Percentiles rank a stretch among this genome's conserved stretches.
These are phyloP conservation scores for Periphyllus acericola DNA, from an alignment of 2,888 invertebrate species.

Conservation along the genomic window DNA sequence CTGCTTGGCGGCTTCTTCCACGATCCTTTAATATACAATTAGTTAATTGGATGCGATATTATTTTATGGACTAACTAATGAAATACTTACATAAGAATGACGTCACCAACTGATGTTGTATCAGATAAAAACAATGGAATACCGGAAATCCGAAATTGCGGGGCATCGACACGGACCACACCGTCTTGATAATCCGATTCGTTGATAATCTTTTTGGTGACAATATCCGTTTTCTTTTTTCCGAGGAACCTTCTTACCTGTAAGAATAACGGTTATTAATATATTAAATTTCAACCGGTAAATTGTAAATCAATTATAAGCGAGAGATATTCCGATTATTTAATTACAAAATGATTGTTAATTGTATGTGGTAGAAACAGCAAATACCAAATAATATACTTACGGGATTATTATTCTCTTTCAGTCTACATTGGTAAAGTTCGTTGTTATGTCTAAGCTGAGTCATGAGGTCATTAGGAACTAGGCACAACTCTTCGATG, in stretches of 20 bases:
- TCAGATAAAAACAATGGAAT: conserved; percentile 68
- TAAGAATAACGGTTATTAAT: not conserved
- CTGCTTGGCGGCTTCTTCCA: conserved; percentile 57
- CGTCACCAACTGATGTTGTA: conserved; percentile 69
- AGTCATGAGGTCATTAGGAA: conserved; percentile 77
- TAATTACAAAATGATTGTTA: not conserved
- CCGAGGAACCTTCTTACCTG: conserved; percentile 66
- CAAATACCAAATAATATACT: conserved; percentile 45
- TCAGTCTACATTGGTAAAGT: conserved; percentile 68
- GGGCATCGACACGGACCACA: conserved; percentile 67
- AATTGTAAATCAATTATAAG: not conserved
- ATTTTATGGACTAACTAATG: not conserved
- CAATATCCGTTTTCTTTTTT: conserved; percentile 64
- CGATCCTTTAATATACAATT: conserved; percentile 37
- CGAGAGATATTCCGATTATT: not conserved
- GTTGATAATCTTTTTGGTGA: conserved; percentile 66
- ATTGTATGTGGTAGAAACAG: not conserved
- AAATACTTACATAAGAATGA: conserved; percentile 68
- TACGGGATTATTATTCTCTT: conserved; percentile 66
- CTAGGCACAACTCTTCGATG: conserved; percentile 81
- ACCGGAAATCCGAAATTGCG: conserved; percentile 67
- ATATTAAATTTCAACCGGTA: not conserved
- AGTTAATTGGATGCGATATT: not conserved
- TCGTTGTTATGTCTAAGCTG: conserved; percentile 72
- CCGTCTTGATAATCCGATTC: conserved; percentile 66